Conservation (phyloP, 1,140 invertebrate species). For the Panulirus ornatus region DNA sequence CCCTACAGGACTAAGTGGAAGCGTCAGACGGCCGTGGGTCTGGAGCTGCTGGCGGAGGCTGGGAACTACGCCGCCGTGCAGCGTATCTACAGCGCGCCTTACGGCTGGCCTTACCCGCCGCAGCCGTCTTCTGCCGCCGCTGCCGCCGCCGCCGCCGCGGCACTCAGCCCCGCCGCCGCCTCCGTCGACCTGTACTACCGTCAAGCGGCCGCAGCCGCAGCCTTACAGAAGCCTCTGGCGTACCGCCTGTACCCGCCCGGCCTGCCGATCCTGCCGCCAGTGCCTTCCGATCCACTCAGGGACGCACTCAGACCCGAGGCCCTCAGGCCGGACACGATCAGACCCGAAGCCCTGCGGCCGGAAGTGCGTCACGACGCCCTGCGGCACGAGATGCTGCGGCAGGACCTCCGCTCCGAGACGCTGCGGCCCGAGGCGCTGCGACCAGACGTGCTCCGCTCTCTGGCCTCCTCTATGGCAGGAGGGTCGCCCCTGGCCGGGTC, state of each 20-base stretch:
- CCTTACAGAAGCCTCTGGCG: conserved; percentile 91
- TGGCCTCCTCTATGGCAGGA: conserved; percentile 53
- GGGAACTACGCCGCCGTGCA: conserved; percentile 69
- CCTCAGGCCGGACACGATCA: conserved; percentile 54
- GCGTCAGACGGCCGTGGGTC: conserved; percentile 61
- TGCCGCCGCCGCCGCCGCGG: conserved; percentile 80
- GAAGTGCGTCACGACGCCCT: conserved; percentile 65
- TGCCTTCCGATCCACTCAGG: conserved; percentile 51
- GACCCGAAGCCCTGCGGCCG: conserved; percentile 55
- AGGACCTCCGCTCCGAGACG: conserved; percentile 53
- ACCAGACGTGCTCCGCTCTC: conserved; percentile 55
- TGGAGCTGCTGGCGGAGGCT: conserved; percentile 59
- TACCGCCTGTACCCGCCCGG: conserved; percentile 82
- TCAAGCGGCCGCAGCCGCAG: conserved; percentile 79
- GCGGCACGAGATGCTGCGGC: conserved; percentile 61
- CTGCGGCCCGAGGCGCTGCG: conserved; percentile 60
- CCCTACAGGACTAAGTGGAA: conserved; percentile 59
- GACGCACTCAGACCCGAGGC: conserved; percentile 61
- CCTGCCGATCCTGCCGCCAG: conserved; percentile 57
- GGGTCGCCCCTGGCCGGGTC: conserved; percentile 41
- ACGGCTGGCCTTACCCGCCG: conserved; percentile 84
- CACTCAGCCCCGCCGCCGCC: conserved; percentile 79
- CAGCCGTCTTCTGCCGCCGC: conserved; percentile 82
- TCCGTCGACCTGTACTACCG: conserved; percentile 81
- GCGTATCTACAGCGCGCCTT: conserved; percentile 77